A percentile compares a stretch with the other conserved stretches of the same genome.
Evolutionary conservation across 2,113 vertebrate genomes (phyloP).

Genomic region (Cygnus buccinator): DNA sequence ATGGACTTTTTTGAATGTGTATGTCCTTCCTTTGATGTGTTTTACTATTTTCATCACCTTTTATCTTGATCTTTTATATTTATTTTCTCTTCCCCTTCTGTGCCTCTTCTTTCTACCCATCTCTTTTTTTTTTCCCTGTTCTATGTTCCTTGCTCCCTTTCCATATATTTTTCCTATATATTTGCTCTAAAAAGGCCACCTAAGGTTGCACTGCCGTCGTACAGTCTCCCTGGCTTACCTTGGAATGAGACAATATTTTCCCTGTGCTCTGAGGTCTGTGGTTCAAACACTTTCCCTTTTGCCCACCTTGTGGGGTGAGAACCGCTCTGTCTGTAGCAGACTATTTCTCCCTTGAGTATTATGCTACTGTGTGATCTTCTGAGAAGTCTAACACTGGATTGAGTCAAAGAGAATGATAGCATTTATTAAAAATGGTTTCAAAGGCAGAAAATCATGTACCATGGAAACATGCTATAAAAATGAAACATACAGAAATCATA

Average conservation of each 20-base stretch:
- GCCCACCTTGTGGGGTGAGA: conserved; percentile 50
- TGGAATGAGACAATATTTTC: conserved; percentile 54
- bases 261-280: conserved; percentile 60
- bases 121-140: not conserved
- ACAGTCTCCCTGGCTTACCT: conserved; percentile 25
- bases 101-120: not conserved
- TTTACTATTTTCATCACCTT: not conserved
- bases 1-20: not conserved
- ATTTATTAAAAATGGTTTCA: conserved; percentile 53
- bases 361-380: conserved; percentile 48
- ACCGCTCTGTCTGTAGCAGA: not conserved
- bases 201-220: conserved; percentile 39
- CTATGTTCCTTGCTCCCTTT: not conserved
- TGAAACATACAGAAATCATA: conserved; percentile 6
- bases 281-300: conserved; percentile 44
- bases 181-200: conserved; percentile 33
- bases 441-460: conserved; percentile 26
- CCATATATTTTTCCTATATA: not conserved
- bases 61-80: not conserved
- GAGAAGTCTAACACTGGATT: conserved; percentile 24
- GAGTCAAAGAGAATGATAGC: conserved; percentile 51
- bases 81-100: not conserved
- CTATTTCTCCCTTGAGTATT: conserved; percentile 46
- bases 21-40: not conserved
- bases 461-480: conserved; percentile 39